A percentile compares a stretch with the other conserved stretches of the same genome.
These are phyloP conservation scores for Dermolepida albohirtum DNA, from an alignment of 2,888 invertebrate species.

Conservation along the genomic window DNA sequence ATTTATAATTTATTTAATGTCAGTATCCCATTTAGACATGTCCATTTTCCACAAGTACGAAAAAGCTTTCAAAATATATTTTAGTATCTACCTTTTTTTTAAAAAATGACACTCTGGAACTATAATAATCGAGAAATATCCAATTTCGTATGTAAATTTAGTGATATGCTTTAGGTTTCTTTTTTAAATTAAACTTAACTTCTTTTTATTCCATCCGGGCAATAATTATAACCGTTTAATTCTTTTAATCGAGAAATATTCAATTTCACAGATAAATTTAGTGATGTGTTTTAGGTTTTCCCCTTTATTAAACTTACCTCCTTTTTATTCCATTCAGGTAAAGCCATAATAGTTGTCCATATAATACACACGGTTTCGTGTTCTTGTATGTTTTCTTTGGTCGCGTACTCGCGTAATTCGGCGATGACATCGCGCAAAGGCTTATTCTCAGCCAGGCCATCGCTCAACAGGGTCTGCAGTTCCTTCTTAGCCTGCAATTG, in stretches of 20 bases:
- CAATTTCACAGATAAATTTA: constrained; percentile 65
- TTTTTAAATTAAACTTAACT: constrained; percentile 63
- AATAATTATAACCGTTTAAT: too few relatives aligned
- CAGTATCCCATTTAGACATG: too few relatives aligned
- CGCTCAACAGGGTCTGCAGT: constrained; percentile 79
- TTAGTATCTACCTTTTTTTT: too few relatives aligned
- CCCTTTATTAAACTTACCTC: constrained; percentile 67
- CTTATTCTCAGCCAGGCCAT: constrained; percentile 89
- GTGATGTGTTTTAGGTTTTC: not conserved
- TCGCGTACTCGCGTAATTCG: constrained; percentile 88
- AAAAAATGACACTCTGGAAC: too few relatives aligned
- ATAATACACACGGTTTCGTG: constrained; percentile 78
- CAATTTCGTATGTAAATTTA: constrained; percentile 65
- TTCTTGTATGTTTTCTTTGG: constrained; percentile 86
- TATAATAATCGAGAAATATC: too few relatives aligned
- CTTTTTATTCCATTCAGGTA: constrained; percentile 98
- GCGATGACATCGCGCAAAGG: constrained; percentile 86
- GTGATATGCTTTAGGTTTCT: not conserved
- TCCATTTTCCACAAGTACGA: too few relatives aligned
- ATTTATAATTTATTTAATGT: too few relatives aligned
- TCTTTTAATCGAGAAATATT: too few relatives aligned
- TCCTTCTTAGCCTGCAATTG: constrained; percentile 87
- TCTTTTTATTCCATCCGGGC: constrained; percentile 99
- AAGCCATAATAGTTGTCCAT: constrained; percentile 95
- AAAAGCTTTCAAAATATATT: too few relatives aligned